Evolutionary conservation across 2,113 vertebrate species (phyloP), one percentile per base, ranked within the genome.

Genomic region (Danio rerio): DNA sequence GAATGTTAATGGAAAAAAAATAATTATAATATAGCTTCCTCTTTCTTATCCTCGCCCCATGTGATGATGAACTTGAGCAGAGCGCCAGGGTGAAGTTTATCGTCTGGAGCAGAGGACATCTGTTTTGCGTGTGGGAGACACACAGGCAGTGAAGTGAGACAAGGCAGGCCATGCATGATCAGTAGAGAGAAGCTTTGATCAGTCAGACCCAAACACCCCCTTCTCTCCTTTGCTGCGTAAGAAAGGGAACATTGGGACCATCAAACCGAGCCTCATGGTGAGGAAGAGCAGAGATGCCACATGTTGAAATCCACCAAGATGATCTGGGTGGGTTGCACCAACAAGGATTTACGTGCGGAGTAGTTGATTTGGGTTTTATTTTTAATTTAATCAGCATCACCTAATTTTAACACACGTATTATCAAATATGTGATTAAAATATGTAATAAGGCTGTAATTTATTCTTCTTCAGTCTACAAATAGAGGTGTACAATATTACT

Each of bases 181-280:
- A 83, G 83, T 72, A 62, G 66, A 75, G 70, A 78, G 84, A 85
- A 62, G 81, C 86, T 88, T 87, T 88, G 83, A 88, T 88, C 83
- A 87, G 56, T 21, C 68, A 78, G 31, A 65, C 79, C 47, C 20
- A 4, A 10, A 7, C 50, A 9, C 79, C 31, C 31, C 16, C 15
- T 16, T 18, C 4, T 18, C 50, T 71, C 59, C 58, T 70, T 59
- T 59, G 49, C 63, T 78, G 49, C 49, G n/a, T 85, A 69, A 53
- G 68, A 69, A n/a, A 76, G 86, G 74, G 15, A 74, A 68, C 31
- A 76, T 76, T 59, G 73, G 72, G 73, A 70, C 69, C 76, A 77
- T 86, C 71, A 78, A 78, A 86, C 80, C 62, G 13, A 69, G 62
- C 53, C 52, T 87, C 78, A 82, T 82, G 81, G 81, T 85, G 85